These are phyloP conservation scores for Chaunax sp. DNA, from an alignment of 2,797 vertebrate genomes.

Conservation along the genomic window DNA sequence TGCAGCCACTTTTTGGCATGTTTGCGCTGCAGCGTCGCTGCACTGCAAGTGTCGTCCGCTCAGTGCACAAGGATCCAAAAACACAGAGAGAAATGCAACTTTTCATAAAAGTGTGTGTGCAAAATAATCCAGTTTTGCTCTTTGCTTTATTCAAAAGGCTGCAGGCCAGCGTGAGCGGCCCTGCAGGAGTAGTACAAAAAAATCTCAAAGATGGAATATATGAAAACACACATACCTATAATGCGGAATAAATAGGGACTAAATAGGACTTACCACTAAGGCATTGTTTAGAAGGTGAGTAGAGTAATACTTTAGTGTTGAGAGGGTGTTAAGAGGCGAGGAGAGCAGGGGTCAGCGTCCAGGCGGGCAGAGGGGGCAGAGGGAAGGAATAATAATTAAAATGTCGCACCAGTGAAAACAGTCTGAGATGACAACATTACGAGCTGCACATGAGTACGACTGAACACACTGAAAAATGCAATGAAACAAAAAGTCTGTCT, in stretches of 20 bases:
- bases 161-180: slow-evolving; percentile 35
- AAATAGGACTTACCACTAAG: slow-evolving; percentile 83
- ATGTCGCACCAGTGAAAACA: slow-evolving; percentile 74
- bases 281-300: slow-evolving; percentile 86
- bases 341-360: slow-evolving; percentile 83
- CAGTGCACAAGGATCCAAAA: not conserved
- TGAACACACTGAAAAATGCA: slow-evolving; percentile 62
- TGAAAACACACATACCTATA: slow-evolving; percentile 54
- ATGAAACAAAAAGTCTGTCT: slow-evolving; percentile 2
- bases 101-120: slow-evolving; percentile 14
- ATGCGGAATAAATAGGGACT: slow-evolving; percentile 78
- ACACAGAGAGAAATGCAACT: slow-evolving; percentile 28
- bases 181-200: slow-evolving; percentile 26
- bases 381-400: slow-evolving; percentile 82
- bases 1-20: not conserved
- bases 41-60: not conserved
- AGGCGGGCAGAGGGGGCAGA: slow-evolving; percentile 79
- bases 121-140: slow-evolving; percentile 9
- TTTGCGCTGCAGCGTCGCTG: slow-evolving; percentile 1
- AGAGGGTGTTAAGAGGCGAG: slow-evolving; percentile 81
- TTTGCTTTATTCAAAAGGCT: slow-evolving; percentile 17
- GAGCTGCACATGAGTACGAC: slow-evolving; percentile 44
- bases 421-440: slow-evolving; percentile 73
- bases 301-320: slow-evolving; percentile 84
- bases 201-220: slow-evolving; percentile 39